These are phyloP conservation scores for Hemicordylus capensis DNA, from an alignment of 2,113 vertebrate species.

Conservation along the genomic window DNA sequence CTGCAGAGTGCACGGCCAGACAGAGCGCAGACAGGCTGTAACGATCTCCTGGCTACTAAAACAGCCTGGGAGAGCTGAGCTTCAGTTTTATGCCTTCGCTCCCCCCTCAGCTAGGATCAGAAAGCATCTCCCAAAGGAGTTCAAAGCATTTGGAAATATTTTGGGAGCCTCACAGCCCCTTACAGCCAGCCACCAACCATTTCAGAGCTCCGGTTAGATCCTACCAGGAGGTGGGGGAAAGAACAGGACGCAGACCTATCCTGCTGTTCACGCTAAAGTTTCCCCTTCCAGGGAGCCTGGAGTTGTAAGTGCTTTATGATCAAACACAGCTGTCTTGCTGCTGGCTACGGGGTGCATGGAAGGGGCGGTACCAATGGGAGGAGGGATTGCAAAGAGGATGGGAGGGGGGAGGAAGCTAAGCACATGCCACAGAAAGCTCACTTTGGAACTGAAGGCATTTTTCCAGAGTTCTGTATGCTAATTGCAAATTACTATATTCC, in stretches of 20 bases:
- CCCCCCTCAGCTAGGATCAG: conserved; percentile 52
- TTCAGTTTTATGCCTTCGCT: conserved; percentile 47
- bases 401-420: not conserved
- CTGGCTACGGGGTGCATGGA: conserved; percentile 71
- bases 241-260: conserved; percentile 31
- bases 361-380: conserved; percentile 70
- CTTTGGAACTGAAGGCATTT: conserved; percentile 64
- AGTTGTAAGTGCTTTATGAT: conserved; percentile 80
- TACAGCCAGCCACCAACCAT: conserved; percentile 19
- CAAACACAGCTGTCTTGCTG: conserved; percentile 81
- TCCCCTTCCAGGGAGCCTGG: conserved; percentile 64
- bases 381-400: not conserved
- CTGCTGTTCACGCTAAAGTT: conserved; percentile 72
- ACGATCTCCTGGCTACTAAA: conserved; percentile 49
- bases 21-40: conserved; percentile 37
- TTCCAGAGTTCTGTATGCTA: conserved; percentile 59
- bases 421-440: conserved; percentile 47
- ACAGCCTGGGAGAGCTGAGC: conserved; percentile 46
- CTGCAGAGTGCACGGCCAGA: conserved; percentile 42
- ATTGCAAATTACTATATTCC: conserved; percentile 42
- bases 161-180: conserved; percentile 23
- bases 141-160: conserved; percentile 38
- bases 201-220: not conserved
- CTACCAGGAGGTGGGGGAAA: not conserved
- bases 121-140: conserved; percentile 31